Conservation (phyloP, 2,113 vertebrate genomes). For the Tupaia chinensis region DNA sequence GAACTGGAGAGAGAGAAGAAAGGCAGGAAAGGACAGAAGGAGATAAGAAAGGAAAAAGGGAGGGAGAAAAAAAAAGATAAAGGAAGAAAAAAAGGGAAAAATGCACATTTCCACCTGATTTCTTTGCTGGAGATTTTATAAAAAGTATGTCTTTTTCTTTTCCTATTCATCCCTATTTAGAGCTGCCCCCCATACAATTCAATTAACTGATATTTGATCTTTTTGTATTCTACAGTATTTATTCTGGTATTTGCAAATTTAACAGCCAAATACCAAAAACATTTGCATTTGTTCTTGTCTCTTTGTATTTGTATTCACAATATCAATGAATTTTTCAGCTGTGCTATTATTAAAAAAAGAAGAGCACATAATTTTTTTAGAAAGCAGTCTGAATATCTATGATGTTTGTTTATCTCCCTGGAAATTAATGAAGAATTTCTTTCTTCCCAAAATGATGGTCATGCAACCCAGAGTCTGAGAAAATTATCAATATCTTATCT, state of each 20-base stretch:
- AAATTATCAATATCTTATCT: slow-evolving; percentile 85
- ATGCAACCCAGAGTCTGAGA: neutral
- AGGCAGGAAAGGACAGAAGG: accelerated
- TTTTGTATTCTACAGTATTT: neutral
- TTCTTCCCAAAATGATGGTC: slow-evolving; percentile 64
- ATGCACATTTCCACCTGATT: neutral
- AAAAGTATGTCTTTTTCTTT: neutral
- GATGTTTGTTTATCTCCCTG: slow-evolving; percentile 72
- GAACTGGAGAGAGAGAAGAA: neutral
- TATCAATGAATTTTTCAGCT: neutral
- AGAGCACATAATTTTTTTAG: neutral
- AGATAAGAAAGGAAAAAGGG: accelerated
- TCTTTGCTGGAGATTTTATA: neutral
- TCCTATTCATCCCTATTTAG: neutral
- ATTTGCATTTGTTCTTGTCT: neutral
- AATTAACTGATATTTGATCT: neutral
- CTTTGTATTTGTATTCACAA: neutral
- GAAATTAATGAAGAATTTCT: slow-evolving; percentile 61
- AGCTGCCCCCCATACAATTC: neutral
- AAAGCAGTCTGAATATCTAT: slow-evolving; percentile 35
- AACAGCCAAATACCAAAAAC: neutral
- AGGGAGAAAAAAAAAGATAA: neutral
- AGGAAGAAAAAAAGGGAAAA: too few relatives aligned
- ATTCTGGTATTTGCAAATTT: neutral
- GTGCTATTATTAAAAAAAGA: neutral